Conservation (phyloP, 2,113 vertebrate genomes). For the Pelecanoides urinatrix region DNA sequence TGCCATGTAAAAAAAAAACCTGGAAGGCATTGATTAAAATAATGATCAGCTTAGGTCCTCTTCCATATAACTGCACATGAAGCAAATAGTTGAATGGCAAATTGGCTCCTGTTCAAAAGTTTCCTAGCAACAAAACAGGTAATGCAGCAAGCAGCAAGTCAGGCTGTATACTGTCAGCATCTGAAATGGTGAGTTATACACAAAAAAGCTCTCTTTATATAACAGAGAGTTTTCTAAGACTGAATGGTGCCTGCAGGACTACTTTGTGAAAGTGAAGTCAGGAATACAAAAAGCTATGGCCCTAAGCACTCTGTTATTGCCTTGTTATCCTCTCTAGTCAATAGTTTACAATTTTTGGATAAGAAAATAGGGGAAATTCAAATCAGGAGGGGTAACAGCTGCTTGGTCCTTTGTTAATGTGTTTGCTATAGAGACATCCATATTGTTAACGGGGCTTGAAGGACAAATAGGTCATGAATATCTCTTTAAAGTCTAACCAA, state of each 20-base stretch:
- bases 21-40: background rate
- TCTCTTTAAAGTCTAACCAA: background rate
- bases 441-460: background rate
- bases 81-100: constrained; percentile 33
- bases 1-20: background rate
- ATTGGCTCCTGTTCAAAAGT: constrained; percentile 61
- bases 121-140: constrained; percentile 71
- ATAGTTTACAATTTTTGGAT: background rate
- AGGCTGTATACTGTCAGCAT: constrained; percentile 2
- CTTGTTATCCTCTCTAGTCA: background rate
- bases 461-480: background rate
- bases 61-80: background rate
- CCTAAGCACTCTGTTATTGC: background rate
- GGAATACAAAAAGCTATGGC: background rate
- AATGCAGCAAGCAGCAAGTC: constrained; percentile 31
- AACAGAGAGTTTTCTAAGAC: background rate
- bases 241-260: background rate
- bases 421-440: background rate
- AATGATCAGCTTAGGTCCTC: background rate
- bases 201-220: constrained; percentile 25
- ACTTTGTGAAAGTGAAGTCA: background rate
- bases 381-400: background rate
- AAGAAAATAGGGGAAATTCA: constrained; percentile 4
- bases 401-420: background rate
- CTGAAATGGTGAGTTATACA: constrained; percentile 45